Conservation (phyloP, 2,888 invertebrate species). For the Melanchra persicariae region DNA sequence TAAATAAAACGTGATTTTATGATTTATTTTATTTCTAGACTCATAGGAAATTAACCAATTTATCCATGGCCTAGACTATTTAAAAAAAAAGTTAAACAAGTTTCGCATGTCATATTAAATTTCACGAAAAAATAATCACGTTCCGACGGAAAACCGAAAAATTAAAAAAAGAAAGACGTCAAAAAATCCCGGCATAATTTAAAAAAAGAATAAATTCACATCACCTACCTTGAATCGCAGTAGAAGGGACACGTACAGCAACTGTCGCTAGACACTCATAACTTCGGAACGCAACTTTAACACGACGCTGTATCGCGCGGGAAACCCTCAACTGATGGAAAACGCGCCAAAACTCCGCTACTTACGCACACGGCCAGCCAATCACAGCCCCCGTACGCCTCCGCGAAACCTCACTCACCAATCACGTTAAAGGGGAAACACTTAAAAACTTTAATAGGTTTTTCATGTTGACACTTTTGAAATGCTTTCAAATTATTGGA, state of each 20-base stretch:
- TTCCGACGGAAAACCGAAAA: background rate
- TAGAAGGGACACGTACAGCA: constrained; percentile 52
- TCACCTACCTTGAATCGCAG: constrained; percentile 72
- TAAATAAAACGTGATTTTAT: background rate
- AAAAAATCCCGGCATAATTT: constrained; percentile 1
- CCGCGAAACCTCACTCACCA: constrained; percentile 77
- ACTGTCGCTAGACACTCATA: constrained; percentile 76
- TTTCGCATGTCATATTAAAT: background rate
- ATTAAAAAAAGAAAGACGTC: background rate
- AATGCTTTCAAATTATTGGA: constrained; percentile 73
- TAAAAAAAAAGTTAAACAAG: background rate
- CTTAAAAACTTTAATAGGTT: constrained; percentile 88
- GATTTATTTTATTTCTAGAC: background rate
- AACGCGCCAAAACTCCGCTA: constrained; percentile 86
- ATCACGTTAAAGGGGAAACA: constrained; percentile 81
- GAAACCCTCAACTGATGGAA: constrained; percentile 84
- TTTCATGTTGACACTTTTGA: constrained; percentile 83
- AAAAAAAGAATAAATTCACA: constrained; percentile 20
- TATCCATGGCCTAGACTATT: background rate
- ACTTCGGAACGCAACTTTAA: constrained; percentile 75
- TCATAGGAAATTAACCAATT: no score
- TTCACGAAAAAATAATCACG: background rate
- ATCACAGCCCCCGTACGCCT: constrained; percentile 81
- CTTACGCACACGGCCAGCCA: constrained; percentile 82
- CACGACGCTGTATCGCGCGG: constrained; percentile 73